Evolutionary conservation across 2,113 vertebrate species (phyloP), one percentile per base, ranked within the genome.

Genomic region (Rhabdornis inornatus): DNA sequence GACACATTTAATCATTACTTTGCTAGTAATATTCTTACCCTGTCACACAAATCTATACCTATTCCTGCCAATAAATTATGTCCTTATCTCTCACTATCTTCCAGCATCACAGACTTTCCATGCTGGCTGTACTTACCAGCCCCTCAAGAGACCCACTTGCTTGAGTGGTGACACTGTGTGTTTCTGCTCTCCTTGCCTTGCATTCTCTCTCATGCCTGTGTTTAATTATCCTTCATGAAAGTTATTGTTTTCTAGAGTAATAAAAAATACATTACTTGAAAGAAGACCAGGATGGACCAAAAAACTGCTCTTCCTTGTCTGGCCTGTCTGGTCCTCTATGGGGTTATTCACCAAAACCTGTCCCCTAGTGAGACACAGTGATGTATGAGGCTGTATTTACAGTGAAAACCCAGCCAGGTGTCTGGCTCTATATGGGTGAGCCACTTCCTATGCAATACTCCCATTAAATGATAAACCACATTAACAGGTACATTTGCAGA

Each of bases 101-200:
- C 60, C 64, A 55, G 27, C 2, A 2, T 9, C 20, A 27, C 24
- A 64, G 39, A 39, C 16, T 55, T 37, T 27, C 65, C 60, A 24
- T 30, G 13, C 35, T 60, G 64, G 50, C 75, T 10, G 2, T 39
- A 45, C 31, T 33, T 40, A 24, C 19, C 39, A 68, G 31, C 39
- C 64, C 39, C 22, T 50, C 13, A 49, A 63, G 24, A 76, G 21
- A 59, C 22, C 12, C 39, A 27, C 17, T 45, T 45, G 49, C 53
- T 25, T 2, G 0, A 60, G 20, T 4, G 19, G 22, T 40, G 53
- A 17, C 55, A 39, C 1, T 16, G 7, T 6, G 31, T n/a, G 31
- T 35, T 76, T 45, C 57, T 53, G 7, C n/a, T 87, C 39, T 72
- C 35, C 39, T 80, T 68, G 50, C 59, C 28, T 64, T 35, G 7